These are phyloP conservation scores for Cyprinodon variegatus DNA, from an alignment of 2,113 vertebrate genomes.

Conservation along the genomic window DNA sequence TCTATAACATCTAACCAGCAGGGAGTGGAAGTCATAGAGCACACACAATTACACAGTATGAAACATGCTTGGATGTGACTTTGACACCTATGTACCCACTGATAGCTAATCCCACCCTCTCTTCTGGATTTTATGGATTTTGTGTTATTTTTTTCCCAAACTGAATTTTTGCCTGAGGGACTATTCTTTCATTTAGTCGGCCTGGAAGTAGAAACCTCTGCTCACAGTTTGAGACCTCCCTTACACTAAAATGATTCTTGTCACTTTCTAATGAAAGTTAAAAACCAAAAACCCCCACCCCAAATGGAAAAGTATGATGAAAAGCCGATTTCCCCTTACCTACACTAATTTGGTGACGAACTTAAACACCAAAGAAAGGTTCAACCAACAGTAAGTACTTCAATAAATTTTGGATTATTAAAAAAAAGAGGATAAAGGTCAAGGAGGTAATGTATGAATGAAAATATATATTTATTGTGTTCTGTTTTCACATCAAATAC, in stretches of 20 bases:
- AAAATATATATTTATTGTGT: neutral
- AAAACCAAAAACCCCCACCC: slow-evolving; percentile 9
- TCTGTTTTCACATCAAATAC: neutral
- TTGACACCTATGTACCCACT: neutral
- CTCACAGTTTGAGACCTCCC: slow-evolving; percentile 25
- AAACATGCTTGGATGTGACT: slow-evolving; percentile 16
- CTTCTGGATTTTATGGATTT: neutral
- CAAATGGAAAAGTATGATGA: neutral
- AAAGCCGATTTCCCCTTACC: neutral
- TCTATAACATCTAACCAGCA: slow-evolving; percentile 51
- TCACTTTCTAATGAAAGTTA: slow-evolving; percentile 1
- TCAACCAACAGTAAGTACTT: neutral
- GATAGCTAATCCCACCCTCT: slow-evolving; percentile 1
- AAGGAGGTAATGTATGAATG: neutral
- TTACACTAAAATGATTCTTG: slow-evolving; percentile 24
- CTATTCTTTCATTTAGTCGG: neutral
- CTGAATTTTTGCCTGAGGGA: neutral
- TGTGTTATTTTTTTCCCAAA: neutral
- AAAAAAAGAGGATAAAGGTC: neutral
- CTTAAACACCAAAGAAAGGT: no score
- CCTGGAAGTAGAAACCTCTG: neutral
- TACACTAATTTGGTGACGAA: neutral
- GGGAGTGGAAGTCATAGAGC: slow-evolving; percentile 34
- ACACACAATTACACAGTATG: slow-evolving; percentile 37
- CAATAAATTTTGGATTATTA: neutral